These are phyloP conservation scores for Oreortyx pictus DNA, from an alignment of 2,797 vertebrate species.

Conservation along the genomic window DNA sequence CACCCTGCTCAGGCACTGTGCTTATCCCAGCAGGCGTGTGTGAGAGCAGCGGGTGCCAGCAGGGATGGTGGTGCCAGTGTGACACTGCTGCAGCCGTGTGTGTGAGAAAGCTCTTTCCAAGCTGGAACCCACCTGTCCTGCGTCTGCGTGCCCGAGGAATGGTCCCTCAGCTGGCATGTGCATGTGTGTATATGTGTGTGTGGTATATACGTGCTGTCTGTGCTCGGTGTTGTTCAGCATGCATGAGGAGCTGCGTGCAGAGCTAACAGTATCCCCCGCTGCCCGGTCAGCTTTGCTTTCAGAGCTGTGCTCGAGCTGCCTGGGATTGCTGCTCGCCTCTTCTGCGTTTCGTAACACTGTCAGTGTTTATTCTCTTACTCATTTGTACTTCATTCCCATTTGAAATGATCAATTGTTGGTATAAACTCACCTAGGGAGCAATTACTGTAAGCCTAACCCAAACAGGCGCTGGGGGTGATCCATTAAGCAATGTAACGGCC, in stretches of 20 bases:
- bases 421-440: conserved; percentile 68
- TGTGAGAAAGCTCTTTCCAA: background rate
- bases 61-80: background rate
- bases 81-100: background rate
- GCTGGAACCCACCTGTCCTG: background rate
- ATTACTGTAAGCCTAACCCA: conserved; percentile 66
- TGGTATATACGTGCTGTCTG: accelerated
- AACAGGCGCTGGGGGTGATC: conserved; percentile 56
- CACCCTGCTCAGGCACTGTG: background rate
- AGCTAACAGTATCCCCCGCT: background rate
- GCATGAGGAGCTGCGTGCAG: accelerated
- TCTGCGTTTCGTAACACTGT: background rate
- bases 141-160: background rate
- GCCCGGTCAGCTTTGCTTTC: background rate
- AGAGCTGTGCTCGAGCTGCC: background rate
- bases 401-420: conserved; percentile 53
- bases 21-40: background rate
- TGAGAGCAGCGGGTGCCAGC: background rate
- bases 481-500: conserved; percentile 37
- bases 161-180: background rate
- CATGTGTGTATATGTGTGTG: background rate
- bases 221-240: background rate
- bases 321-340: conserved; percentile 18
- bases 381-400: conserved; percentile 58
- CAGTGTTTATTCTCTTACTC: conserved; percentile 59